These are phyloP conservation scores for Hydriomena furcata DNA, from an alignment of 2,888 invertebrate genomes.

Conservation along the genomic window DNA sequence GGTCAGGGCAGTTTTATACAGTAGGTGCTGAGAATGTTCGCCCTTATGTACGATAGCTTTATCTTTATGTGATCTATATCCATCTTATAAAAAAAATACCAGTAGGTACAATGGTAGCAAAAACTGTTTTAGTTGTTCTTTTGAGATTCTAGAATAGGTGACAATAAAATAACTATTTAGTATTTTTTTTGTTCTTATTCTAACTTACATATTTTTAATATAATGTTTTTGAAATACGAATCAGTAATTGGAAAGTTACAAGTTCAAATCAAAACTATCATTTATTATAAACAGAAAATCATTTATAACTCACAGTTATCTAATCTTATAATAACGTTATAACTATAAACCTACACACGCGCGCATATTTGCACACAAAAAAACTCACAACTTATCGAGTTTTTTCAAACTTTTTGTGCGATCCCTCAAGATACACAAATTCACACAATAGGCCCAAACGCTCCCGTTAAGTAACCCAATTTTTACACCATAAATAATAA, in stretches of 20 bases:
- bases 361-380: conserved; percentile 39
- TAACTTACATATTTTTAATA: too few species aligned
- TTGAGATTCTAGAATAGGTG: too few species aligned
- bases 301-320: conserved; percentile 60
- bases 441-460: conserved; percentile 61
- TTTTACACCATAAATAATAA: conserved; percentile 81
- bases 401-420: conserved; percentile 34
- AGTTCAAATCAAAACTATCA: background rate
- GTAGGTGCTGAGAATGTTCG: conserved; percentile 12
- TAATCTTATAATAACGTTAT: conserved; percentile 63
- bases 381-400: conserved; percentile 43
- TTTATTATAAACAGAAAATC: too few species aligned
- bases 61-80: conserved; percentile 8
- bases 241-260: background rate
- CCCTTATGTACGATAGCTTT: conserved; percentile 13
- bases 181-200: too few species aligned
- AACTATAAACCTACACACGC: conserved; percentile 48
- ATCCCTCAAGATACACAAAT: conserved; percentile 49
- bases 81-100: background rate
- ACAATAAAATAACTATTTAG: too few species aligned
- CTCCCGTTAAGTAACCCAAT: conserved; percentile 83
- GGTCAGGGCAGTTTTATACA: conserved; percentile 51
- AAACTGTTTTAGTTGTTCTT: too few species aligned
- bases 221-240: background rate
- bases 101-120: conserved; percentile 1